Evolutionary conservation across 2,113 vertebrate genomes (phyloP).

Genomic region (Sciurus niger): DNA sequence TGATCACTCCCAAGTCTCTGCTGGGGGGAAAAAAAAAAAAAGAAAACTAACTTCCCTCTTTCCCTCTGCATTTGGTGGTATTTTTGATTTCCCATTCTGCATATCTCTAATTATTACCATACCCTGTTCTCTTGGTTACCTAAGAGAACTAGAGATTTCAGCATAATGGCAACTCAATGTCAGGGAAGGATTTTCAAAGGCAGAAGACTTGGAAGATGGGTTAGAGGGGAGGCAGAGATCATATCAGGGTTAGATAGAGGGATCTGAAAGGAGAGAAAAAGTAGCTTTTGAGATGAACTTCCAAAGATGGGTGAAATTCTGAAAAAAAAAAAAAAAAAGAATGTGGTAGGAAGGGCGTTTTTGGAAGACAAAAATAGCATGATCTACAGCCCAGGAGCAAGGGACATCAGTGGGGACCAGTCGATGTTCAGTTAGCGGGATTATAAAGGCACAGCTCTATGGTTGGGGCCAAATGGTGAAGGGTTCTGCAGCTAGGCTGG

Average conservation of each 20-base stretch:
- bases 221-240: neutral
- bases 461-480: too few species aligned
- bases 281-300: neutral
- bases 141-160: neutral
- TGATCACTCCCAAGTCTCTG: neutral
- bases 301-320: neutral
- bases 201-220: neutral
- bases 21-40: neutral
- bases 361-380: neutral
- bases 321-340: neutral
- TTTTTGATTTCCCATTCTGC: neutral
- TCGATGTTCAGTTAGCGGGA: too few species aligned
- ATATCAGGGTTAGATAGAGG: neutral
- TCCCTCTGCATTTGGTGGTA: neutral
- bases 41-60: neutral
- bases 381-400: neutral
- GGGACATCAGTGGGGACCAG: neutral
- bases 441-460: neutral
- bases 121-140: neutral
- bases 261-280: neutral
- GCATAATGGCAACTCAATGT: neutral
- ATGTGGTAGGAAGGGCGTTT: neutral
- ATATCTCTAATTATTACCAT: neutral
- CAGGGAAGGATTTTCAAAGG: neutral
- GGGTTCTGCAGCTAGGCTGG: neutral